Base-by-base conservation (phyloP, 1,140 invertebrate genomes). In the Drosophila bocki region DNA sequence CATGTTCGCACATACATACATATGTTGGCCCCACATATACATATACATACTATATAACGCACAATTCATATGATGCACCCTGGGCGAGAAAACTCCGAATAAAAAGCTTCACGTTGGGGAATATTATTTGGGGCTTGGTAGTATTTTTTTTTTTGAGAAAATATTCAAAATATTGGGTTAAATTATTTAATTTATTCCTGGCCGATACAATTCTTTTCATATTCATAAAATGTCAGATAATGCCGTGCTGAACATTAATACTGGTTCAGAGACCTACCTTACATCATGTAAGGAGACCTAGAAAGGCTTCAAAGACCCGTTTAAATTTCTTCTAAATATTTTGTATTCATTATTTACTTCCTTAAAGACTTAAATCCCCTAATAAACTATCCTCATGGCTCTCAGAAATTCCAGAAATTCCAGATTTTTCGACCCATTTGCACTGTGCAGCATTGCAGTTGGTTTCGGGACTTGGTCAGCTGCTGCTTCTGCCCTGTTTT, bases 391-490 rank as follows among this genome's bases (percentile, higher is more conserved):
- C 7, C 11, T 5, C 5, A 15, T 12, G 0, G 5, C 5, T 11
- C 6, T 51, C 15, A n/a, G 0, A 51, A 17, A 51, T 33, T 12
- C 8, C 35, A 26, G 35, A 51, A 51, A 19, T 33, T 17, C 4
- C 19, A 0, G 13, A 39, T 11, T 12, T 26, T 39, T 56, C 8
- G 3, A 7, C 8, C 35, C 35, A 39, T 15, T n/a, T 56, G 26
- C 53, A 56, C 19, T 56, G 53, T 56, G 53, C 53, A 26, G 35
- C 35, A 26, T 29, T 63, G 59, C 19, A 37, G 22, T 39, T 19
- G 67, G 67, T 51, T 47, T 75, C 22, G 74, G 42, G 48, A 19
- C 53, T 45, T 78, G 76, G 76, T 78, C 76, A 78, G 75, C 76
- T 78, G 75, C 75, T 68, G 32, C 39, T 37, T 26, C 17, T 59